Evolutionary conservation across 2,113 vertebrate species (phyloP).

Genomic region (Nerophis ophidion): DNA sequence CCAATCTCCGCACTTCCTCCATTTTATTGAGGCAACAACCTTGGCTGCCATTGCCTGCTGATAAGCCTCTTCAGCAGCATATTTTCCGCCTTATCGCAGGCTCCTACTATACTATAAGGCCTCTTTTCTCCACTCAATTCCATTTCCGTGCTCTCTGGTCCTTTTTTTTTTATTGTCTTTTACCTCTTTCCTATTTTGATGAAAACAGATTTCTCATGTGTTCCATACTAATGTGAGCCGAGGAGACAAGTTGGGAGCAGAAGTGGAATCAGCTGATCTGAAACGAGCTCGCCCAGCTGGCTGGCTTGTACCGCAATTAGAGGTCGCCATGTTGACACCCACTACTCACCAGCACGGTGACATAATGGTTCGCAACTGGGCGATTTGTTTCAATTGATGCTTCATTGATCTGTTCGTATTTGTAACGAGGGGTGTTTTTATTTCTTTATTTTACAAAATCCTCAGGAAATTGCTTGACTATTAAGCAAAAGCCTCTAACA

Average conservation of each 20-base stretch:
- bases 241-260: neutral
- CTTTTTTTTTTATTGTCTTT: neutral
- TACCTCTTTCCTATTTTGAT: neutral
- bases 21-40: slow-evolving; percentile 8
- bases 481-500: no score
- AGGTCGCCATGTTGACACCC: no score
- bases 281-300: neutral
- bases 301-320: no score
- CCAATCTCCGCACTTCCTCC: neutral
- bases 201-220: neutral
- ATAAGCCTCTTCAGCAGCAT: neutral
- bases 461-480: no score
- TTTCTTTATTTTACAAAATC: no score
- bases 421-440: no score
- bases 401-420: no score
- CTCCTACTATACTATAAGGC: neutral
- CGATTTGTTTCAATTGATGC: no score
- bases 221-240: neutral
- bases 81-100: slow-evolving; percentile 2
- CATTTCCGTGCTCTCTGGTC: neutral
- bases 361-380: no score
- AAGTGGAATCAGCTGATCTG: neutral
- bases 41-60: slow-evolving; percentile 1
- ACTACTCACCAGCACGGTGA: no score
- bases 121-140: neutral